Evolutionary conservation across 35 echinoderm and acorn worm genomes (phyloP).

Genomic region (Ophiothrix spiculata): DNA sequence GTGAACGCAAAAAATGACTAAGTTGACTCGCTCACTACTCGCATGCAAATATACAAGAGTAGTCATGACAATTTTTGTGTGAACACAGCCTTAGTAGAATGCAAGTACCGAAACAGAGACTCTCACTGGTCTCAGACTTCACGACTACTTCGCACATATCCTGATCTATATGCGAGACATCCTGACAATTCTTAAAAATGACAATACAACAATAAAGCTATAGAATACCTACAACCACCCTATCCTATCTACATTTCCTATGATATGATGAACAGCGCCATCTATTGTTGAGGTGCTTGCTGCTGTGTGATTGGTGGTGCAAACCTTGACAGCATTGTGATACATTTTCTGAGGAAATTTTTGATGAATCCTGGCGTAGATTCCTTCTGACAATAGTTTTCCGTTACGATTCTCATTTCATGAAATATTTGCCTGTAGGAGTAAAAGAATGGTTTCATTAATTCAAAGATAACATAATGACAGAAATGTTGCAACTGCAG

Average conservation of each 20-base stretch:
- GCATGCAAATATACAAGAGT: too few species aligned
- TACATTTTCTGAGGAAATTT: constrained; percentile 66
- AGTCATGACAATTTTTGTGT: too few species aligned
- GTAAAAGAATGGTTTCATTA: constrained; percentile 9
- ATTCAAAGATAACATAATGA: not conserved
- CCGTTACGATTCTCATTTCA: constrained; percentile 74
- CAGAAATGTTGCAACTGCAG: not conserved
- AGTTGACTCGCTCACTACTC: too few species aligned
- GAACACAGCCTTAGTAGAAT: too few species aligned
- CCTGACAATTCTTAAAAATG: too few species aligned
- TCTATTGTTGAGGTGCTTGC: not conserved
- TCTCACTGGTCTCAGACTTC: not conserved
- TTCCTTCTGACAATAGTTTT: constrained; percentile 64
- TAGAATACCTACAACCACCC: not conserved
- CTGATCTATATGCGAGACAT: too few species aligned
- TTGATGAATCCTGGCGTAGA: constrained; percentile 58
- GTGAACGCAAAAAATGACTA: too few species aligned
- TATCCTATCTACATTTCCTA: not conserved
- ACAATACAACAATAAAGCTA: not conserved
- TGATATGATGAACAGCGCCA: not conserved
- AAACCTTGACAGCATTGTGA: constrained; percentile 69
- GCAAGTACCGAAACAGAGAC: not conserved
- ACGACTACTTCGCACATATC: not conserved
- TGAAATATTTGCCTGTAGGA: constrained; percentile 80
- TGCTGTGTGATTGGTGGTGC: constrained; percentile 37